Evolutionary conservation across 1,140 invertebrate species (phyloP), one percentile per base, ranked within the genome.

Genomic region (Drosophila watanabei): DNA sequence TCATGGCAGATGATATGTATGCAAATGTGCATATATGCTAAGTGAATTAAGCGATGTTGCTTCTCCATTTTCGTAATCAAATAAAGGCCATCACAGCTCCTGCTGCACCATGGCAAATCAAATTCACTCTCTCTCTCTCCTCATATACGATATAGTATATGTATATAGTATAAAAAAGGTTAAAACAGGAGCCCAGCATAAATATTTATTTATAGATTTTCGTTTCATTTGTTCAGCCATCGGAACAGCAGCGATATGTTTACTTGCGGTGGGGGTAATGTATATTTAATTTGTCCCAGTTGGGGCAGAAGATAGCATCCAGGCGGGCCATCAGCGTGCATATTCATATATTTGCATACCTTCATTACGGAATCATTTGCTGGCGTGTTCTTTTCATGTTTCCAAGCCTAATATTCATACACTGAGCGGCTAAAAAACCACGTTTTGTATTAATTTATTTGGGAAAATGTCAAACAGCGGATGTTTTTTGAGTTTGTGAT

Each of bases 241-340:
- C 37, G 68, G 37, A 32, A n/a, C 13, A 30, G 33, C 54, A 72
- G 37, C 37, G 54, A 37, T 73, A 52, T 56, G 68, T 57, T 71
- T 68, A 64, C 64, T 46, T 48, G 64, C 32, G 59, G 63, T 24
- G 49, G 63, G 68, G 35, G 32, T 71, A 71, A 71, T 71, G 68
- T 71, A 69, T 71, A 71, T 71, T 71, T 71, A 71, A 71, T 71
- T 71, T 71, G 63, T 69, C 68, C 68, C 63, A 69, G 68, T 46
- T 69, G 68, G 63, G 63, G 49, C 8, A 37, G 37, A 70, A 45
- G 66, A 70, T 66, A 52, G 46, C 37, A 56, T 43, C 68, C 52
- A 56, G 33, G 8, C 63, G 24, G 66, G 66, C 63, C 62, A 70
- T 68, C 66, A 46, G 48, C 11, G 32, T 37, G 39, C 68, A 56